Evolutionary conservation across 2,888 invertebrate genomes (phyloP), one percentile per base, ranked within the genome.

Genomic region (Colletes collaris): DNA sequence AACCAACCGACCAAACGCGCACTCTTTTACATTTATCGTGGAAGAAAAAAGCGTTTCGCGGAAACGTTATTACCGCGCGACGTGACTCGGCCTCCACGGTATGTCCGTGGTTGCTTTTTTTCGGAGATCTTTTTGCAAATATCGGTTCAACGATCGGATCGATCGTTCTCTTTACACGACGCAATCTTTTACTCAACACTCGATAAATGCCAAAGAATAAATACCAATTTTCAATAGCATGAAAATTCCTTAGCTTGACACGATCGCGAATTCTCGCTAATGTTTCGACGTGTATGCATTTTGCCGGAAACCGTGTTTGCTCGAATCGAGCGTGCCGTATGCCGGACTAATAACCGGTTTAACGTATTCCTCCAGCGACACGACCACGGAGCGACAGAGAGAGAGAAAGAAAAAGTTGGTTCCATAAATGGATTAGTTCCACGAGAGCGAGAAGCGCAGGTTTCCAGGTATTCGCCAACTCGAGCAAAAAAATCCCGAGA

Each of bases 21-120:
- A 19, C 50, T 37, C 76, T 75, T 65, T 79, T 73, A 73, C 84
- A 84, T 84, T 84, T 84, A 84, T 84, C 84, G 85, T 55, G 82
- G 75, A 76, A 77, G 76, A 85, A 85, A 85, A 79, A 79, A 16
- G 16, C 16, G 16, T 16, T 16, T 16, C 16, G 16, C 16, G 16
- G 16, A 16, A 81, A 73, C 71, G 75, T 75, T 73, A 77, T 77
- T 76, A 76, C 60, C 70, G 69, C 59, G 68, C 44, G 68, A 60
- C 72, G 66, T 46, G 60, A 55, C 55, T 63, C 55, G 62, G 1
- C 16, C 19, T n/a, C n/a, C 11, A 3, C 16, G 40, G 3, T 27
- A 37, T 65, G 44, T 40, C 40, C n/a, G 19, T 56, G 27, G 58
- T 65, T 49, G 71, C 58, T 59, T 64, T 44, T 44, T 16, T 55